phyloP scores from a whole-genome alignment of 2,113 vertebrate species.

The Amia ocellicauda region DNA sequence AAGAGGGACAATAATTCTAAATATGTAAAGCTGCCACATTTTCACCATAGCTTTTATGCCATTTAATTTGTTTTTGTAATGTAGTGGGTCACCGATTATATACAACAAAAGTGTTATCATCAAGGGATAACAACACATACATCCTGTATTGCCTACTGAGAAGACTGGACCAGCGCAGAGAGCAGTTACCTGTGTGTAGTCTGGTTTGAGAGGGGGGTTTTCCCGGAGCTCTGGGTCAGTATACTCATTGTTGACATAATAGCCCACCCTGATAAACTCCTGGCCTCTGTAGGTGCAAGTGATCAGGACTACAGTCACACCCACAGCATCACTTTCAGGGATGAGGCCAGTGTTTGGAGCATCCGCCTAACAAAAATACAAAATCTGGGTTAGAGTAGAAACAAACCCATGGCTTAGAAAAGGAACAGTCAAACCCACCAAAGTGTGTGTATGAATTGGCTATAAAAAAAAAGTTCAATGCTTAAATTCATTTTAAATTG shows the following conservation, averaged over 20 bases:
- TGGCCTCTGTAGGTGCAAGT: slow-evolving; percentile 87
- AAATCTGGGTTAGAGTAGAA: background rate
- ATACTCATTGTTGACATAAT: slow-evolving; percentile 93
- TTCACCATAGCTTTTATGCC: background rate
- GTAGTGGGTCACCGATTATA: no score
- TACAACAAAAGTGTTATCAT: no score
- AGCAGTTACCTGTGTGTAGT: slow-evolving; percentile 78
- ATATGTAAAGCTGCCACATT: background rate
- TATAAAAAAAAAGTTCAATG: no score
- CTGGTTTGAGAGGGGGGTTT: slow-evolving; percentile 81
- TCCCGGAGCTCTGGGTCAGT: slow-evolving; percentile 79
- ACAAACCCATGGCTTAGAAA: background rate
- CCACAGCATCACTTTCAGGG: slow-evolving; percentile 85
- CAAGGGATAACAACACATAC: no score
- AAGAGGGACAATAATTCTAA: no score
- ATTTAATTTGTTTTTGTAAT: no score
- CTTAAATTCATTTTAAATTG: no score
- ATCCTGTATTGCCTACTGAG: no score
- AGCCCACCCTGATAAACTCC: slow-evolving; percentile 89
- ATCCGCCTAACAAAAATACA: slow-evolving; percentile 66
- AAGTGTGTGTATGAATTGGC: no score
- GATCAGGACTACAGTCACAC: slow-evolving; percentile 86
- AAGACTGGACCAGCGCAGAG: no score
- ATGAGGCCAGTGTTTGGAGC: slow-evolving; percentile 81
- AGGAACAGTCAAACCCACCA: background rate